Conservation (phyloP, 2,888 invertebrate species). For the Melitaea athalia region DNA sequence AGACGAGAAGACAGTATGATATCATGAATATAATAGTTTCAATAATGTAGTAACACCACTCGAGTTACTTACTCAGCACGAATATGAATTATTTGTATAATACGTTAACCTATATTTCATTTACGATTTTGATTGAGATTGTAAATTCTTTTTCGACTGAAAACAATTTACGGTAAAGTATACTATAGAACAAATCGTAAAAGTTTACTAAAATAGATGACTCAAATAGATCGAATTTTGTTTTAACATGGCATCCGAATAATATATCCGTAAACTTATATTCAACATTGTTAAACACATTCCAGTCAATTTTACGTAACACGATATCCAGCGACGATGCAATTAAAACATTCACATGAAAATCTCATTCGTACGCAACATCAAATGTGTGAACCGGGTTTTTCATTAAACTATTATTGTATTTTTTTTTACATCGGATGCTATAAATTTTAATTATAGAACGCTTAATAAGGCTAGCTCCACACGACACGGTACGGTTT, state of each 20-base stretch:
- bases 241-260: slow-evolving; percentile 12
- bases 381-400: slow-evolving; percentile 40
- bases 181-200: too few species aligned
- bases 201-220: not conserved
- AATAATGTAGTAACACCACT: too few species aligned
- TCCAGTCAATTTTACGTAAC: slow-evolving; percentile 25
- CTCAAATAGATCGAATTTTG: slow-evolving; percentile 10
- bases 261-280: slow-evolving; percentile 17
- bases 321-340: slow-evolving; percentile 25
- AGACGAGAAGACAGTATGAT: too few species aligned
- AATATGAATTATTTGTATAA: too few species aligned
- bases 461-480: slow-evolving; percentile 77
- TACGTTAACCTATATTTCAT: too few species aligned
- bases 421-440: slow-evolving; percentile 54
- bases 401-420: slow-evolving; percentile 46
- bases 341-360: slow-evolving; percentile 32
- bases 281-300: slow-evolving; percentile 19
- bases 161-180: too few species aligned
- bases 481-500: slow-evolving; percentile 71
- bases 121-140: too few species aligned
- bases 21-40: too few species aligned
- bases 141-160: too few species aligned
- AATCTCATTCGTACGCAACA: slow-evolving; percentile 28
- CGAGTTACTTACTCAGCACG: too few species aligned
- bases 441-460: slow-evolving; percentile 79